Conservation (phyloP, 2,113 vertebrate genomes). For the Chionomys nivalis region DNA sequence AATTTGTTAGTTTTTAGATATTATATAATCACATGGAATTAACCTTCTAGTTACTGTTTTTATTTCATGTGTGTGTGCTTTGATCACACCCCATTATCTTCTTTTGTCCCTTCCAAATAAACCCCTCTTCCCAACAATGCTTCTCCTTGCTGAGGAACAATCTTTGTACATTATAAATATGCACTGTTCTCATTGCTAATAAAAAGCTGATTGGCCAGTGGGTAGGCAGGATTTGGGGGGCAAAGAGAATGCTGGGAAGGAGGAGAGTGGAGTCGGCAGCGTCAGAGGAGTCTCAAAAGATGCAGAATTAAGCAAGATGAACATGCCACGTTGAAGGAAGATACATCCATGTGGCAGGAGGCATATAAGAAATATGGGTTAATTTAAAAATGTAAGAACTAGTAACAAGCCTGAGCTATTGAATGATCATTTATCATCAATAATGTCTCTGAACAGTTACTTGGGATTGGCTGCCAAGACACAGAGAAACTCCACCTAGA, state of each 20-base stretch:
- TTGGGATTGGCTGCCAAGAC: not conserved
- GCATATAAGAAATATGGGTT: not conserved
- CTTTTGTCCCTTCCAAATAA: not conserved
- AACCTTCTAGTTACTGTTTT: not conserved
- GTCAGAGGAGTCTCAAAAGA: not conserved
- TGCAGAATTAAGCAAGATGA: not conserved
- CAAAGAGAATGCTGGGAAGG: not conserved
- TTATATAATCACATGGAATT: not conserved
- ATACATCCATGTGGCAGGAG: not conserved
- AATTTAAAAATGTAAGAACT: not conserved
- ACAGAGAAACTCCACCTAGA: not conserved
- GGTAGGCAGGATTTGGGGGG: not conserved
- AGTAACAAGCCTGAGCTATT: not conserved
- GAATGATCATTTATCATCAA: not conserved
- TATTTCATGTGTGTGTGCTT: not conserved
- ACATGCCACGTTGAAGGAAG: not conserved
- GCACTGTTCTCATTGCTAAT: not conserved
- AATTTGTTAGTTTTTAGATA: conserved; percentile 20
- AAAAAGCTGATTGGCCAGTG: not conserved
- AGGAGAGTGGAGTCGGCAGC: fast-evolving
- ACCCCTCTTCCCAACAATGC: not conserved
- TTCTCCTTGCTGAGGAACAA: not conserved
- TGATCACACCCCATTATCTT: not conserved
- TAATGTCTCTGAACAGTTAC: not conserved
- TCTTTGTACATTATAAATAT: not conserved